Evolutionary conservation across 30 jellyfish, hydroid and myxozoan genomes (phyloP), one percentile per base, ranked within the genome.

Genomic region (Phacellophora camtschatica): DNA sequence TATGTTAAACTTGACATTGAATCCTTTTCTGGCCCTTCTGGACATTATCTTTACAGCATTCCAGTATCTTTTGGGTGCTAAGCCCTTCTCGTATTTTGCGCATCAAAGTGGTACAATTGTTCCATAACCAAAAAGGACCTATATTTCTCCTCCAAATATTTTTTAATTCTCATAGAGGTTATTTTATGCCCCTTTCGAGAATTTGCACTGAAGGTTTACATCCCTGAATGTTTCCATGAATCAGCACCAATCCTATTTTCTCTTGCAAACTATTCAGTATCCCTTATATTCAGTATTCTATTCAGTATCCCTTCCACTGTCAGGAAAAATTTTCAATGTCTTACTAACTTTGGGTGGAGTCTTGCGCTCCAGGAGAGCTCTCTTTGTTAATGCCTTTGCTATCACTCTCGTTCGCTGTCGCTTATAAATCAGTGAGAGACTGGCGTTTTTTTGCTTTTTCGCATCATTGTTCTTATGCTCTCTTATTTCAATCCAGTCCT

Each of bases 21-120:
- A 63, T 2, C 57, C 57, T 63, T 63, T 63, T 20, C 77, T 63
- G 11, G 77, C 77, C 23, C 77, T 63, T 63, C 77, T 63, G 10
- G 55, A 63, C 55, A 34, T 34, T 0, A 63, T 63, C 23, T 28
- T 63, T 63, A 58, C 77, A 63, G 77, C 77, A 63, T 34, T 34
- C 77, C 54, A 63, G 30, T 63, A 63, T 20, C 77, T 63, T 63
- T 63, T 30, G 66, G 55, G 15, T 63, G 77, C 24, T 32, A 63
- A 34, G 15, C 23, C 23, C 51, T 58, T 30, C 30, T 32, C 15
- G 55, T 63, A 20, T 34, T 63, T 63, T 22, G 31, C 10, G 30
- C 31, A 63, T 59, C 55, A 63, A 22, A 63, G 55, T 63, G 24
- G 77, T 63, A 63, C 77, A 1, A 63, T 34, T 3, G 77, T 34